Evolutionary conservation across 2,797 vertebrate genomes (phyloP), one percentile per base, ranked within the genome.

Genomic region (Amblyopsis hoosieri): DNA sequence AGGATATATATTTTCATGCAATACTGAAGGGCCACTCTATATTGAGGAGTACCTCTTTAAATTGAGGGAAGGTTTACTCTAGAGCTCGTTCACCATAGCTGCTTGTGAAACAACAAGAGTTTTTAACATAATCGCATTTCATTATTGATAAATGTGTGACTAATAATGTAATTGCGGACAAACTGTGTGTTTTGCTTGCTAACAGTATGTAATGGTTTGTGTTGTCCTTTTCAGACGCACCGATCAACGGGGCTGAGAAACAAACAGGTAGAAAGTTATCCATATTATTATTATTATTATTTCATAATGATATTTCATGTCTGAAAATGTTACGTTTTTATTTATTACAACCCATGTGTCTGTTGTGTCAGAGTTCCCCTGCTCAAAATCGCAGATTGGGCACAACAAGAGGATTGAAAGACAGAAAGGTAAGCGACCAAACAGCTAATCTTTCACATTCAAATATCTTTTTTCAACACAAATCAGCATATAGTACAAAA

Each of bases 321-420:
- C 37, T 42, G 9, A 42, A 42, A 54, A n/a, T 71, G 14, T 0
- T 23, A 3, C 0, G 3, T 23, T 23, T 23, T 23, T 23, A 23
- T 23, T 62, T 69, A 42, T 63, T 46, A 33, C 0, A 42, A 55
- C 64, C 23, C 46, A 33, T 45, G 13, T 57, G 3, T 66, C 42
- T 57, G 4, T 58, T 2, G 51, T 15, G 45, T 33, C 65, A 93
- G 91, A 67, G 78, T 12, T 90, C 89, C 1, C 89, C 91, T 0
- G 59, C 11, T 3, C 81, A 84, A 64, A 64, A 60, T 1, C 85
- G 92, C 4, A 93, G 86, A 78, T 66, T 94, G 9, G 92, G 87
- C 1, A 57, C 76, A 72, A 94, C 91, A 0, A 90, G 92, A 56
- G 91, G 78, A 67, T 0, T 33, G 0, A 86, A 70, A 54, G 84